Evolutionary conservation across 2,888 invertebrate species (phyloP).

Genomic region (Drosophila suboccidentalis): DNA sequence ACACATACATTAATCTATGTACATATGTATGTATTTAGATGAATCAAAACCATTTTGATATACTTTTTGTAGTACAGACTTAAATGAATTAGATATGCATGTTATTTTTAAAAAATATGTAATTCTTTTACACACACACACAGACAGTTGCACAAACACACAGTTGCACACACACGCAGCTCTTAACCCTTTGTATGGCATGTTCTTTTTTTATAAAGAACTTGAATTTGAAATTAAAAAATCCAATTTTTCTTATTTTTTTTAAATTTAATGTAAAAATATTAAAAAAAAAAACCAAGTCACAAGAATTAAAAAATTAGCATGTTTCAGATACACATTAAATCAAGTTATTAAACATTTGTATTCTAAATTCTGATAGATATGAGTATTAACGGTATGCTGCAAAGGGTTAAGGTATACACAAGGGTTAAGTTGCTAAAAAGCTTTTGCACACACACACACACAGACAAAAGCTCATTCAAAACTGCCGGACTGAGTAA

Average conservation of each 20-base stretch:
- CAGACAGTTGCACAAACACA: not conserved
- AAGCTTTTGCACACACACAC: constrained; percentile 24
- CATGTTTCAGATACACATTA: too few relatives aligned
- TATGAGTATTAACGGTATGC: too few relatives aligned
- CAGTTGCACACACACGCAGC: constrained; percentile 15
- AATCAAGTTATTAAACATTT: too few relatives aligned
- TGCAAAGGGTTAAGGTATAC: too few relatives aligned
- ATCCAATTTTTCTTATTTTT: too few relatives aligned
- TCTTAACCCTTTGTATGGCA: not conserved
- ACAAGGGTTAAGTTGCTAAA: constrained; percentile 24
- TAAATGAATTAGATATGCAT: constrained; percentile 56
- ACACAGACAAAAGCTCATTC: constrained; percentile 29
- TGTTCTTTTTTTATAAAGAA: too few relatives aligned
- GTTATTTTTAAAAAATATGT: constrained; percentile 36
- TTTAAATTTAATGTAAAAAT: too few relatives aligned
- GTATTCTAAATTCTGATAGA: too few relatives aligned
- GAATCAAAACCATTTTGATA: constrained; percentile 54
- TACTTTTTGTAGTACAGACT: constrained; percentile 48
- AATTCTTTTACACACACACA: constrained; percentile 19
- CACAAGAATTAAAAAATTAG: too few relatives aligned
- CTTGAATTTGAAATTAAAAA: too few relatives aligned
- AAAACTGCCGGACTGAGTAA: constrained; percentile 62
- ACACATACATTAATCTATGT: constrained; percentile 13
- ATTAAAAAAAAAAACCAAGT: too few relatives aligned
- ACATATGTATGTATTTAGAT: constrained; percentile 34